Evolutionary conservation across 64 coral and sea anemone genomes (phyloP).

Genomic region (Porites australiensis): DNA sequence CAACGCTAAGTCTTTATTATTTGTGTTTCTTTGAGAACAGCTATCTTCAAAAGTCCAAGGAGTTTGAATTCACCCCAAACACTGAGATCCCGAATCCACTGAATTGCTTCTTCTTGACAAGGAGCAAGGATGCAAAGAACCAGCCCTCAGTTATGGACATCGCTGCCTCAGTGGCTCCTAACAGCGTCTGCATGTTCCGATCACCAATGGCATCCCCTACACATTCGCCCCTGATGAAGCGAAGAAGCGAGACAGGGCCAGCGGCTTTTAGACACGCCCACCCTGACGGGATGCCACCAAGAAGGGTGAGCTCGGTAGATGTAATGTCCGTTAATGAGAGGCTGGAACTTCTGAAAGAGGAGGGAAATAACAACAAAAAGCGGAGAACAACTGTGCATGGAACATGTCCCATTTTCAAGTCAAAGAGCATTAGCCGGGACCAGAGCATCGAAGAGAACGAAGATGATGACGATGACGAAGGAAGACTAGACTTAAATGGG

Average conservation of each 20-base stretch:
- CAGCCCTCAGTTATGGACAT: constrained; percentile 68
- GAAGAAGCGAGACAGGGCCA: constrained; percentile 60
- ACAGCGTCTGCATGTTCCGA: constrained; percentile 78
- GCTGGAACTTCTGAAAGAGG: background rate
- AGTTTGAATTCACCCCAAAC: constrained; percentile 69
- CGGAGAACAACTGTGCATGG: constrained; percentile 58
- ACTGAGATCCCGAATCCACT: constrained; percentile 68
- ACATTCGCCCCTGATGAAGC: constrained; percentile 29
- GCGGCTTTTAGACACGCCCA: constrained; percentile 30
- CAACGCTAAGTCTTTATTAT: background rate
- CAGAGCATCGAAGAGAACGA: constrained; percentile 47
- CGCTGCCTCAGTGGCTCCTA: constrained; percentile 67
- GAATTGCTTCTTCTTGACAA: constrained; percentile 70
- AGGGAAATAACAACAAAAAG: constrained; percentile 4
- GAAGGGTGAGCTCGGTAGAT: constrained; percentile 66
- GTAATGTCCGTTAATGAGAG: background rate
- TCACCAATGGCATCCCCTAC: constrained; percentile 72
- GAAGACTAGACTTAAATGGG: constrained; percentile 17
- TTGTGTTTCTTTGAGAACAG: background rate
- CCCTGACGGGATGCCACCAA: background rate
- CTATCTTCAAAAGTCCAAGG: constrained; percentile 23
- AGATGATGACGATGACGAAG: background rate
- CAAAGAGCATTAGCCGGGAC: background rate
- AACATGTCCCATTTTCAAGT: constrained; percentile 7
- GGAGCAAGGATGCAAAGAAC: constrained; percentile 43